These are phyloP conservation scores for Atta colombica DNA, from an alignment of 1,140 invertebrate species.

Conservation along the genomic window DNA sequence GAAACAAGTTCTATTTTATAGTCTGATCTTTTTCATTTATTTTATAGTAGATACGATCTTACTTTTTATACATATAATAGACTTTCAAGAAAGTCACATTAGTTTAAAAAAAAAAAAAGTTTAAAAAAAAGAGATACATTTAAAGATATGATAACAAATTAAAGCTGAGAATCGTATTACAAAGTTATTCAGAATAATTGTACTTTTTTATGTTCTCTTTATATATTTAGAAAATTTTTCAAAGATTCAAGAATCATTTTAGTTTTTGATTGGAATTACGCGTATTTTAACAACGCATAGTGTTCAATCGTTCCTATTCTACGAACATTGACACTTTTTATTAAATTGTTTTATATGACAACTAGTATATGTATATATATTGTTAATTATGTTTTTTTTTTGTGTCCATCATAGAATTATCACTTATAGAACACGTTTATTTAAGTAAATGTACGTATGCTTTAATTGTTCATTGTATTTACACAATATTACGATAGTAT, in stretches of 20 bases:
- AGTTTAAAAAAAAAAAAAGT: not conserved
- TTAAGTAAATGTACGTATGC: not conserved
- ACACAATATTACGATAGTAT: not conserved
- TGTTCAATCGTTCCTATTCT: constrained; percentile 19
- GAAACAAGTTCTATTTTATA: constrained; percentile 11
- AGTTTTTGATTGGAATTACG: constrained; percentile 3
- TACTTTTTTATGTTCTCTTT: not conserved
- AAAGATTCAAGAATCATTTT: not conserved
- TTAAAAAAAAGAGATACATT: not conserved
- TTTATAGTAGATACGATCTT: not conserved
- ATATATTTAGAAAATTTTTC: not conserved
- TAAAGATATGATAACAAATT: not conserved
- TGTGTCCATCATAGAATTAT: constrained; percentile 9
- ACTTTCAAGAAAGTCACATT: not conserved
- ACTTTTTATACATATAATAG: not conserved
- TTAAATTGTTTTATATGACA: not conserved
- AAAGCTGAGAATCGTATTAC: not conserved
- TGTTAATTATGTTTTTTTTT: not conserved
- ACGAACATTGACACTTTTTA: not conserved
- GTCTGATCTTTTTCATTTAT: not conserved
- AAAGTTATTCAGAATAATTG: not conserved
- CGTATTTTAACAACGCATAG: not conserved
- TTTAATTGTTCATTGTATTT: constrained; percentile 6
- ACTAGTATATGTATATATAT: not conserved
- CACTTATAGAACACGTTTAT: not conserved